These are phyloP conservation scores for Psittacula derbiana DNA, from an alignment of 2,797 vertebrate genomes.

Conservation along the genomic window DNA sequence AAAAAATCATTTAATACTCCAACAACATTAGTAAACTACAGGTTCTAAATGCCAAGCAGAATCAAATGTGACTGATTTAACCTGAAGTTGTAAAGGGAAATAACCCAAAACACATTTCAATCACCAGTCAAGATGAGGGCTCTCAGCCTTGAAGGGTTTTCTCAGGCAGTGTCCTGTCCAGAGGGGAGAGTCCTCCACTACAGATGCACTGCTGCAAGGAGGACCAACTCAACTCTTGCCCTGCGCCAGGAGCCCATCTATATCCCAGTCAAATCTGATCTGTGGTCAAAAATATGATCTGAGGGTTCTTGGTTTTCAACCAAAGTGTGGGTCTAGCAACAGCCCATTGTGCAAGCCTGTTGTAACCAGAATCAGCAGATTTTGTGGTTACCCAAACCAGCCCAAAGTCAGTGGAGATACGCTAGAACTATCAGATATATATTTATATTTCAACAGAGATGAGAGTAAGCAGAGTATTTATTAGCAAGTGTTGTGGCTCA, in stretches of 20 bases:
- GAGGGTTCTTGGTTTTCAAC: not conserved
- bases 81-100: not conserved
- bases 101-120: not conserved
- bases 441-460: not conserved
- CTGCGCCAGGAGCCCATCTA: not conserved
- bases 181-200: not conserved
- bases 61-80: not conserved
- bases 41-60: not conserved
- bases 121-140: not conserved
- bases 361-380: not conserved
- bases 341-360: not conserved
- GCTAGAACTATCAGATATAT: not conserved
- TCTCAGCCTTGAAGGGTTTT: not conserved
- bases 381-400: not conserved
- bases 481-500: not conserved
- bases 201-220: not conserved
- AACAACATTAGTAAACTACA: not conserved
- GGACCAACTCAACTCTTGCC: not conserved
- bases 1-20: not conserved
- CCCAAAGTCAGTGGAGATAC: not conserved
- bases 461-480: not conserved
- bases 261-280: not conserved
- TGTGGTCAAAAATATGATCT: not conserved
- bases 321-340: not conserved
- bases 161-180: not conserved